These are phyloP conservation scores for Acleris cristana DNA, from an alignment of 2,888 invertebrate genomes.

Conservation along the genomic window DNA sequence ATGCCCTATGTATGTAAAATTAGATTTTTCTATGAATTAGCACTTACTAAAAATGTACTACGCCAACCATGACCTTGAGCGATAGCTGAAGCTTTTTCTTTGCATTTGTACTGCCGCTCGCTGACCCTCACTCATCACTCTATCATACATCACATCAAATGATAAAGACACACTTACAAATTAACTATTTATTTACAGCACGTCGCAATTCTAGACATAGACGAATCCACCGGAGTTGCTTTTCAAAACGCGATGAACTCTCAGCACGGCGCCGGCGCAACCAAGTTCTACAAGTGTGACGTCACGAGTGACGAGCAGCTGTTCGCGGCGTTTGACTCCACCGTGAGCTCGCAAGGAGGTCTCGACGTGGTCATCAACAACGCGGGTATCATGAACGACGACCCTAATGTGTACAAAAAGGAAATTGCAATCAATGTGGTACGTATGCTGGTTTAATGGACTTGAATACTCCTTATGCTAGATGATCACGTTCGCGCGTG, in stretches of 20 bases:
- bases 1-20: too few species aligned
- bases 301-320: conserved; percentile 52
- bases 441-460: too few species aligned
- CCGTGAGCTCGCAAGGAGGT: conserved; percentile 43
- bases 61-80: too few species aligned
- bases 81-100: too few species aligned
- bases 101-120: too few species aligned
- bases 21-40: too few species aligned
- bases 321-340: conserved; percentile 44
- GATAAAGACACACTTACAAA: too few species aligned
- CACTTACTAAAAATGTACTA: too few species aligned
- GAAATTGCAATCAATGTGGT: conserved; percentile 57
- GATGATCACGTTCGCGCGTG: too few species aligned
- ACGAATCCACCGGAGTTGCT: conserved; percentile 43
- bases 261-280: conserved; percentile 46
- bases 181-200: conserved; percentile 5
- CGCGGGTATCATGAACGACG: conserved; percentile 55
- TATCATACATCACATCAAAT: too few species aligned
- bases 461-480: too few species aligned
- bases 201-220: conserved; percentile 52
- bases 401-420: conserved; percentile 47
- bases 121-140: too few species aligned
- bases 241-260: conserved; percentile 49
- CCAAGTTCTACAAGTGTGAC: conserved; percentile 55
- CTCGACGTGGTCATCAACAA: conserved; percentile 58